These are phyloP conservation scores for Resseliella maxima DNA, from an alignment of 2,888 invertebrate genomes.

Conservation along the genomic window DNA sequence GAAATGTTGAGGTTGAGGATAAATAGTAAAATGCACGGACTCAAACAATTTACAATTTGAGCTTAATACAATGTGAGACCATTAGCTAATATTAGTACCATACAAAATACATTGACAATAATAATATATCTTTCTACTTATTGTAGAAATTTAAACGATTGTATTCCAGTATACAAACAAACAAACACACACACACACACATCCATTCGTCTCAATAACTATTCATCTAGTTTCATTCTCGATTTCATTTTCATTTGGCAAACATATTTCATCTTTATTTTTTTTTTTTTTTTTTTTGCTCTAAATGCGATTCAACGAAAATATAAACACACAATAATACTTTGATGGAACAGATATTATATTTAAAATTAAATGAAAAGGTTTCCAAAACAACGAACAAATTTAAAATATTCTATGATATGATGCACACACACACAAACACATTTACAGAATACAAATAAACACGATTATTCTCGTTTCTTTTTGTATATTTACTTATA, in stretches of 20 bases:
- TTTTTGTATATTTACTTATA: conserved; percentile 25
- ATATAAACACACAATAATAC: not conserved
- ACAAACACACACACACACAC: not conserved
- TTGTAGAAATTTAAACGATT: conserved; percentile 9
- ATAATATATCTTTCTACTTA: conserved; percentile 33
- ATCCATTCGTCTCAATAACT: not conserved
- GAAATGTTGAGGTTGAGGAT: too few relatives aligned
- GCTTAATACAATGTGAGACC: too few relatives aligned
- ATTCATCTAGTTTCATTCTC: not conserved
- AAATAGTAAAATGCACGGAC: too few relatives aligned
- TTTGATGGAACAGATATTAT: conserved; percentile 32
- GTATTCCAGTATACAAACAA: not conserved
- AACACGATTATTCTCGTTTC: not conserved
- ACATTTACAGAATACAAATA: too few relatives aligned
- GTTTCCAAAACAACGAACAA: conserved; percentile 57
- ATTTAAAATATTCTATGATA: conserved; percentile 13
- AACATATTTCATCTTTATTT: not conserved
- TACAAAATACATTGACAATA: conserved; percentile 49
- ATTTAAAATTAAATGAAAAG: conserved; percentile 43
- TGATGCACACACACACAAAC: too few relatives aligned
- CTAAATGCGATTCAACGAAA: not conserved
- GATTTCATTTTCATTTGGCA: not conserved
- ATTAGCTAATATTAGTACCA: conserved; percentile 25
- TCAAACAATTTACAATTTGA: too few relatives aligned
- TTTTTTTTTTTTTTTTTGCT: too few relatives aligned